Conservation (phyloP, 2,797 vertebrate species). For the Sebastes oblongus region DNA sequence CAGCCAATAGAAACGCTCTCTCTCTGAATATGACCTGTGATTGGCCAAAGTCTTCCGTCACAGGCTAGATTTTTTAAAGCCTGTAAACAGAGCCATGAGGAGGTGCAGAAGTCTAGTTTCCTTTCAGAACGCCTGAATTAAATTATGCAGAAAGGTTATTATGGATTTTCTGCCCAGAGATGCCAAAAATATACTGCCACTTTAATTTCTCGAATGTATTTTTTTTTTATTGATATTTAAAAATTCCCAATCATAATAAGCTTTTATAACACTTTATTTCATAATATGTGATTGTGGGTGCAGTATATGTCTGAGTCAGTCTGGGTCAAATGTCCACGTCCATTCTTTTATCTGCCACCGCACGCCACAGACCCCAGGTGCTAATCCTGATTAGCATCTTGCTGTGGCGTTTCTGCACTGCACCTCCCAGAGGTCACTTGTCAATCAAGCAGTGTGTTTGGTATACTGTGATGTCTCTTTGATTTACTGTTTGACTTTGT, state of each 20-base stretch:
- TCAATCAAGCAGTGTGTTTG: constrained; percentile 46
- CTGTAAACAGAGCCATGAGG: too few relatives aligned
- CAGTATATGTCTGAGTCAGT: not conserved
- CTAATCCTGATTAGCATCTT: constrained; percentile 64
- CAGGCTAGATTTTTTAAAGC: too few relatives aligned
- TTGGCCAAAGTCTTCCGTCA: too few relatives aligned
- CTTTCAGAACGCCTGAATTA: too few relatives aligned
- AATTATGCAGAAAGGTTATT: too few relatives aligned
- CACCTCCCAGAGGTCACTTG: constrained; percentile 55
- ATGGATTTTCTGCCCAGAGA: too few relatives aligned
- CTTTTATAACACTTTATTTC: not conserved
- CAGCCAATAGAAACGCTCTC: too few relatives aligned
- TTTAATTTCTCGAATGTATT: not conserved
- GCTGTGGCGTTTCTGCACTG: constrained; percentile 21
- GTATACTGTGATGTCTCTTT: constrained; percentile 28
- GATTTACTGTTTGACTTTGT: constrained; percentile 39
- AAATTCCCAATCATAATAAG: not conserved
- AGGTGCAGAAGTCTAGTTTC: too few relatives aligned
- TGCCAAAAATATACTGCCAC: too few relatives aligned
- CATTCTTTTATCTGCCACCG: constrained; percentile 22
- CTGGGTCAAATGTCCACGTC: constrained; percentile 7
- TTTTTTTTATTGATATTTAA: not conserved
- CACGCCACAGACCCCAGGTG: constrained; percentile 30
- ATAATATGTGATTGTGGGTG: not conserved
- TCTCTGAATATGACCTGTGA: too few relatives aligned